Conservation (phyloP, 2,888 invertebrate species). For the Muschampia plurimacula region DNA sequence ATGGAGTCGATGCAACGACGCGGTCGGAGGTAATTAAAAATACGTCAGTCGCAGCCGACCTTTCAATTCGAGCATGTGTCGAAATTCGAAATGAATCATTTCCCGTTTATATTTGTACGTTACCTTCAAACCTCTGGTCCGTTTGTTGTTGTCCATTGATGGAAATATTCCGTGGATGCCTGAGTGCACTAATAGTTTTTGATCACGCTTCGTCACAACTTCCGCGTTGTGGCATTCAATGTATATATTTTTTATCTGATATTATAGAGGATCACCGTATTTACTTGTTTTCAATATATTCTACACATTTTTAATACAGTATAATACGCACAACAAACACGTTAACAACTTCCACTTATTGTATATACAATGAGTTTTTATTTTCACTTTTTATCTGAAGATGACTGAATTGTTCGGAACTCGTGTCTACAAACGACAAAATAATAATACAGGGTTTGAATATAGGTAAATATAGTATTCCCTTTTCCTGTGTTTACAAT, state of each 20-base stretch:
- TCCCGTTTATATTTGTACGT: constrained; percentile 76
- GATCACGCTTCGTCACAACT: constrained; percentile 14
- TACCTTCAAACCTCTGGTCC: constrained; percentile 51
- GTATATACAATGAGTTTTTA: too few species aligned
- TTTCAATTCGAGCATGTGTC: constrained; percentile 82
- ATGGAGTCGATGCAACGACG: constrained; percentile 68
- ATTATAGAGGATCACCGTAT: too few species aligned
- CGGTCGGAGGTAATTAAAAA: constrained; percentile 84
- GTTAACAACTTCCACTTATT: too few species aligned
- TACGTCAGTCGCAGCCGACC: constrained; percentile 83
- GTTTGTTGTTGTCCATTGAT: constrained; percentile 55
- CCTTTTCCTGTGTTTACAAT: too few species aligned
- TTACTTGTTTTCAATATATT: too few species aligned
- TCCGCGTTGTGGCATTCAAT: neutral
- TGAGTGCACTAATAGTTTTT: constrained; percentile 43
- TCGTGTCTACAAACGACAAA: too few species aligned
- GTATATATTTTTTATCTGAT: neutral
- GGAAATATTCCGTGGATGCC: constrained; percentile 50
- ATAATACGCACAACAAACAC: too few species aligned
- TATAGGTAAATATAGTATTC: too few species aligned
- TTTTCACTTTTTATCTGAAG: too few species aligned
- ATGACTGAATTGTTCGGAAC: too few species aligned
- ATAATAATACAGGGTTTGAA: too few species aligned
- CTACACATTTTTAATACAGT: too few species aligned
- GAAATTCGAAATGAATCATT: constrained; percentile 83